phyloP scores from a whole-genome alignment of 1,140 invertebrate genomes.

The Daktulosphaira vitifoliae region DNA sequence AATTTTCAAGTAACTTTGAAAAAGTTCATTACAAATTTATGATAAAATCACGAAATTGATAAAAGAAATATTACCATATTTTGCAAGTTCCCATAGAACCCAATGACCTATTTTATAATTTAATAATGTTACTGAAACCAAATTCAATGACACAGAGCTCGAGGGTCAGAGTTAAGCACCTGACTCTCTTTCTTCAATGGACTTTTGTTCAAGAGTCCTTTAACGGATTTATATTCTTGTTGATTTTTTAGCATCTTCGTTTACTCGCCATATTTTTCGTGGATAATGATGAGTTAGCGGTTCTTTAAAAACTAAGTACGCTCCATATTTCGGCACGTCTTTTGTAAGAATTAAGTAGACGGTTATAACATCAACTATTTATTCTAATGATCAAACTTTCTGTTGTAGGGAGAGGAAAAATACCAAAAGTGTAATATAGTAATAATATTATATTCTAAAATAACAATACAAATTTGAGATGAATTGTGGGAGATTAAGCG shows the following conservation, averaged over 20 bases:
- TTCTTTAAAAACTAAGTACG: neutral
- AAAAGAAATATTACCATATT: too few species aligned
- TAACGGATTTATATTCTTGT: neutral
- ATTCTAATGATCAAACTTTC: conserved; percentile 5
- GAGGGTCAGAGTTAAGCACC: conserved; percentile 1
- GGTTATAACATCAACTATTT: neutral
- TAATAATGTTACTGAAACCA: conserved; percentile 1
- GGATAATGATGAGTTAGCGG: conserved; percentile 12
- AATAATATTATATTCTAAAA: too few species aligned
- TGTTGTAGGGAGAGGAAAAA: too few species aligned
- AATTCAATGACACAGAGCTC: neutral
- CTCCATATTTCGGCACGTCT: neutral
- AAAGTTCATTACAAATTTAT: too few species aligned
- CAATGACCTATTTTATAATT: conserved; percentile 9
- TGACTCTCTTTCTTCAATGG: conserved; percentile 21
- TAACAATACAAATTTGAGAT: too few species aligned
- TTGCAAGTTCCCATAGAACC: too few species aligned
- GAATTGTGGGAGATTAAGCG: too few species aligned
- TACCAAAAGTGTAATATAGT: too few species aligned
- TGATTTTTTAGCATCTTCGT: conserved; percentile 18
- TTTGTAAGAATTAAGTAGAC: conserved; percentile 3
- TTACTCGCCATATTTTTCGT: conserved; percentile 1
- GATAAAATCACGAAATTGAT: too few species aligned
- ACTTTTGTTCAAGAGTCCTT: conserved; percentile 21
- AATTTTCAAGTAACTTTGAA: too few species aligned